A percentile compares a stretch with the other conserved stretches of the same genome.
These are phyloP conservation scores for Polydrusus pterygomalis DNA, from an alignment of 2,888 invertebrate genomes.

Conservation along the genomic window DNA sequence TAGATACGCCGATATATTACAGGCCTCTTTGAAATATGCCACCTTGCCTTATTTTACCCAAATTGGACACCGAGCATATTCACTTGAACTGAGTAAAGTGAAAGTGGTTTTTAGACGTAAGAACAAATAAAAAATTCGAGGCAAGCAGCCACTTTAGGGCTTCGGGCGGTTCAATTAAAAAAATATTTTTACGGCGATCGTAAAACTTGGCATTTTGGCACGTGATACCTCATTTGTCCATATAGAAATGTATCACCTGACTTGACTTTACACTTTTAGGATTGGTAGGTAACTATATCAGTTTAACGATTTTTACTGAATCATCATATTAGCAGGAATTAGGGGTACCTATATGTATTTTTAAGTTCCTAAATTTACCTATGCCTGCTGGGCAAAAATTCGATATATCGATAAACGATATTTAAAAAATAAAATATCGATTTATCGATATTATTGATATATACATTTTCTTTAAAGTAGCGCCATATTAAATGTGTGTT, in stretches of 20 bases:
- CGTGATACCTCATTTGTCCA: neutral
- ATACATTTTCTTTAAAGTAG: too few relatives aligned
- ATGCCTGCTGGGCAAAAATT: too few relatives aligned
- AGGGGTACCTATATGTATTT: too few relatives aligned
- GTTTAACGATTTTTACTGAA: too few relatives aligned
- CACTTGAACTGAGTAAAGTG: constrained; percentile 46
- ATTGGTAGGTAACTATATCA: too few relatives aligned
- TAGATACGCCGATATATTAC: constrained; percentile 34
- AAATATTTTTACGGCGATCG: constrained; percentile 9
- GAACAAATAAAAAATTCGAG: constrained; percentile 45
- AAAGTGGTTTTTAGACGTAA: constrained; percentile 52
- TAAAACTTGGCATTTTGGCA: constrained; percentile 18
- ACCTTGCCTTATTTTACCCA: constrained; percentile 52
- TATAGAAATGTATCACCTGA: neutral
- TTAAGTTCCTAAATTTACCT: too few relatives aligned
- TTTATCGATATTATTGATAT: too few relatives aligned
- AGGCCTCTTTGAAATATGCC: constrained; percentile 49
- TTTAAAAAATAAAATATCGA: too few relatives aligned
- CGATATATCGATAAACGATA: too few relatives aligned
- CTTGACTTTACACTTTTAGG: too few relatives aligned
- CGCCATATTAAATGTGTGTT: too few relatives aligned
- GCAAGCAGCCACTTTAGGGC: constrained; percentile 51
- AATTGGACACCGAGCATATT: constrained; percentile 49
- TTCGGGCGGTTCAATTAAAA: constrained; percentile 33
- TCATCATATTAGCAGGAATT: too few relatives aligned